Evolutionary conservation across 1,140 invertebrate genomes (phyloP).

Genomic region (fruit fly (Drosophila melanogaster)): Release_6_plus_ISO1_MT NT_033777.3:23416501-23417000

Average conservation of each 20-base stretch:
- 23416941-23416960: conserved; percentile 68
- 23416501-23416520: conserved; percentile 78
- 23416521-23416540: conserved; percentile 68
- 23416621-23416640: conserved; percentile 63
- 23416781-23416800: too few species aligned
- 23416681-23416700: too few species aligned
- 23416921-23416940: conserved; percentile 68
- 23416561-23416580: conserved; percentile 75
- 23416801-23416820: too few species aligned
- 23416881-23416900: conserved; percentile 39
- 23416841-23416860: conserved; percentile 12
- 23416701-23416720: too few species aligned
- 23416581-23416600: conserved; percentile 78
- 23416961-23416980: conserved; percentile 71
- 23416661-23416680: not conserved
- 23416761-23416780: too few species aligned
- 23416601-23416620: conserved; percentile 83
- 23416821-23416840: not conserved
- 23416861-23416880: conserved; percentile 22
- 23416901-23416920: conserved; percentile 48
- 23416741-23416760: too few species aligned
- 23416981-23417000: conserved; percentile 76
- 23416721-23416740: too few species aligned
- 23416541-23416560: conserved; percentile 77
- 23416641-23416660: conserved; percentile 19